Evolutionary conservation across 2,113 vertebrate genomes (phyloP).

Genomic region (Erythrolamprus reginae): DNA sequence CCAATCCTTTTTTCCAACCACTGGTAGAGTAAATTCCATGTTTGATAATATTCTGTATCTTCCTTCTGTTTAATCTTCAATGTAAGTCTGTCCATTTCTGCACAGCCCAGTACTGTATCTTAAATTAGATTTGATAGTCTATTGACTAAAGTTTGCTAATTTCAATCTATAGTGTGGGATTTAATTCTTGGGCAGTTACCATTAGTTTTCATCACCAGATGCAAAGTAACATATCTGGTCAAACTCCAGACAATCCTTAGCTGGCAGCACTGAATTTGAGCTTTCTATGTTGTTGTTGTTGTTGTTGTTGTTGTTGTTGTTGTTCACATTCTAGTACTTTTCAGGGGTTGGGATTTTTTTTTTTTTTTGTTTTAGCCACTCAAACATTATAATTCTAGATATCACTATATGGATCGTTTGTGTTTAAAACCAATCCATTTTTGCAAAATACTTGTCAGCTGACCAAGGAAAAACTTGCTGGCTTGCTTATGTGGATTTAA

Average conservation of each 20-base stretch:
- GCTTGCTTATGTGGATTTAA: background rate
- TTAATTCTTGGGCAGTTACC: slow-evolving; percentile 33
- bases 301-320: too few species aligned
- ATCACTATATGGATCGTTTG: background rate
- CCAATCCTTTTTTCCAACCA: too few species aligned
- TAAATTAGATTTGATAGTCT: slow-evolving; percentile 19
- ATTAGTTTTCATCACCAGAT: slow-evolving; percentile 32
- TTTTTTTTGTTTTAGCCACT: background rate
- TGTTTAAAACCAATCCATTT: background rate
- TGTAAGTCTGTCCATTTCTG: too few species aligned
- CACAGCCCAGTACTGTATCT: too few species aligned
- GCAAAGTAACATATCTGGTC: background rate
- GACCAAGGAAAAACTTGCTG: background rate
- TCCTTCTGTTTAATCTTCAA: too few species aligned
- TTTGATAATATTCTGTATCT: too few species aligned
- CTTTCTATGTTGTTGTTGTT: background rate
- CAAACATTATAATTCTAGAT: background rate
- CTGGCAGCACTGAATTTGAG: background rate
- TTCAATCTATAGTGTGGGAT: slow-evolving; percentile 47
- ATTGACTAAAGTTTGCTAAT: slow-evolving; percentile 47
- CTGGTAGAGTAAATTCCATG: too few species aligned
- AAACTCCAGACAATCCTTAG: background rate
- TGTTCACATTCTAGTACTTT: background rate
- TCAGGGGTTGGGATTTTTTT: background rate
- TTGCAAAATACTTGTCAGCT: background rate